Conservation (phyloP, 2,113 vertebrate species). For the Heloderma charlesbogerti region DNA sequence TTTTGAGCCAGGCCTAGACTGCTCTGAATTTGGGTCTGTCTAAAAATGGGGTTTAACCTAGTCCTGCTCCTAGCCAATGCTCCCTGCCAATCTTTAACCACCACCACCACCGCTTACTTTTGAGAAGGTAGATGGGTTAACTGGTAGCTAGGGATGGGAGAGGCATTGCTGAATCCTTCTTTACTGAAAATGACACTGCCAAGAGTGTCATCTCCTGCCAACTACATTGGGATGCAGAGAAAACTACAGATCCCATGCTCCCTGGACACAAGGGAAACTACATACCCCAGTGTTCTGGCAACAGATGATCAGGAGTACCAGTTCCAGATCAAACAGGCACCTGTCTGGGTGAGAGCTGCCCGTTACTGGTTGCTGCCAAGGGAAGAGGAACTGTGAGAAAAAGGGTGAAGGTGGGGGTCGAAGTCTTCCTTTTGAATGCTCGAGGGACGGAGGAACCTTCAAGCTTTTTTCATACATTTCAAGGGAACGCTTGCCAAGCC, state of each 20-base stretch:
- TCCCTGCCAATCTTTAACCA: too few species aligned
- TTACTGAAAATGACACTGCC: too few species aligned
- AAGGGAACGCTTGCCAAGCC: neutral
- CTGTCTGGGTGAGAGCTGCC: neutral
- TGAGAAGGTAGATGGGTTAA: too few species aligned
- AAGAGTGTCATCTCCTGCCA: too few species aligned
- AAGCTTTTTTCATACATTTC: neutral
- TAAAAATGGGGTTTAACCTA: too few species aligned
- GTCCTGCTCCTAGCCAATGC: too few species aligned
- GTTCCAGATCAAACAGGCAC: neutral
- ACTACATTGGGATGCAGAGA: neutral
- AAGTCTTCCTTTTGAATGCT: neutral
- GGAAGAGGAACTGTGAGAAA: neutral
- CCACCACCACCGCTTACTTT: too few species aligned
- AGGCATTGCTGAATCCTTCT: too few species aligned
- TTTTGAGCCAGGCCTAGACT: too few species aligned
- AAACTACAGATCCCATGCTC: neutral
- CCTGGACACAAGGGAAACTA: neutral
- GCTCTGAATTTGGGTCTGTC: too few species aligned
- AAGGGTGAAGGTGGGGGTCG: neutral
- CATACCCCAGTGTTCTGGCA: neutral
- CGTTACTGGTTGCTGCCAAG: neutral
- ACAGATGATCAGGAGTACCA: neutral
- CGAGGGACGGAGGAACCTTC: neutral
- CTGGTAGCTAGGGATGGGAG: too few species aligned